Conservation (phyloP, 2,888 invertebrate species). For the Drosophila falleni region DNA sequence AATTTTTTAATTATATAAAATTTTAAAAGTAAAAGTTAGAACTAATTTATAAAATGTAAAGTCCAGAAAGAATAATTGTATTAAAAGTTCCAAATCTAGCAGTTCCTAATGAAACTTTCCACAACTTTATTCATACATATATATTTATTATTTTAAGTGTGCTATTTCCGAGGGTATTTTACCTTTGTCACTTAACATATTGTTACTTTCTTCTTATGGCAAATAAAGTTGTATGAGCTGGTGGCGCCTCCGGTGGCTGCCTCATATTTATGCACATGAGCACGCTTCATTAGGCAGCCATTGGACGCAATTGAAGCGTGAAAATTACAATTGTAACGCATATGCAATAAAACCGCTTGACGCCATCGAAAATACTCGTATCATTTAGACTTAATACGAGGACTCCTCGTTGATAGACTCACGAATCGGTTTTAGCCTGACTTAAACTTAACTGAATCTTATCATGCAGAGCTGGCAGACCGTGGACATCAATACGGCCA, state of each 20-base stretch:
- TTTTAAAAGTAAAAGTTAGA: too few species aligned
- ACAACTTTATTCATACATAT: too few species aligned
- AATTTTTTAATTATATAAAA: too few species aligned
- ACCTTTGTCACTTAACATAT: neutral
- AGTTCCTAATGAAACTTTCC: too few species aligned
- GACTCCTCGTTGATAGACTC: neutral
- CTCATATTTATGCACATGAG: constrained; percentile 72
- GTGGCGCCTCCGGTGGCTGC: constrained; percentile 21
- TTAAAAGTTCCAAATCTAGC: too few species aligned
- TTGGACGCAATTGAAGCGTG: constrained; percentile 73
- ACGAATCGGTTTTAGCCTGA: neutral
- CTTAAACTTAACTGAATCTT: constrained; percentile 16
- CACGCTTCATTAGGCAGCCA: constrained; percentile 78
- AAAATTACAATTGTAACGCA: constrained; percentile 78
- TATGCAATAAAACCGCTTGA: constrained; percentile 76
- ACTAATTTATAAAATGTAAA: too few species aligned
- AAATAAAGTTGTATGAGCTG: constrained; percentile 44
- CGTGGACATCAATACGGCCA: constrained; percentile 92
- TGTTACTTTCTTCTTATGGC: neutral
- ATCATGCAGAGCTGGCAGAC: constrained; percentile 92
- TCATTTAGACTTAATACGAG: constrained; percentile 3
- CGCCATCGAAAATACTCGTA: constrained; percentile 23
- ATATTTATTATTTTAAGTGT: neutral
- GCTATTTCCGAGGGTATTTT: constrained; percentile 23
- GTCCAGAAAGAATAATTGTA: too few species aligned